Conservation (phyloP, 2,797 vertebrate species). For the Numenius phaeopus region DNA sequence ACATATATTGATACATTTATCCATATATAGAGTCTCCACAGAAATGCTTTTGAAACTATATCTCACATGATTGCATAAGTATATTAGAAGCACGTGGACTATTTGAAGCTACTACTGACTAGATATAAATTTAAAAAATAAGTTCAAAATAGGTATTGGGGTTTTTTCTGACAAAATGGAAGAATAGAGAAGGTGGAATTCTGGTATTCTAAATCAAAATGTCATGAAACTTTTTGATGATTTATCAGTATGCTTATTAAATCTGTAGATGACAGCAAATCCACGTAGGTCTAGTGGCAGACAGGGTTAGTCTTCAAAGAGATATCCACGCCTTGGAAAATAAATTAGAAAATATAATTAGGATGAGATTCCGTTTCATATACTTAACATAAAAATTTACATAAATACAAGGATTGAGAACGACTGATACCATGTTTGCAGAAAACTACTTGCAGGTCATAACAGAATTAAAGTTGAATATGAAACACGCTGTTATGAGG, state of each 20-base stretch:
- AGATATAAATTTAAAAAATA: background rate
- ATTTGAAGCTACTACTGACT: background rate
- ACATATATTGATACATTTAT: background rate
- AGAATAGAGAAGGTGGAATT: background rate
- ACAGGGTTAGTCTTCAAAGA: background rate
- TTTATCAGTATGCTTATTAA: background rate
- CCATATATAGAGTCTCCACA: background rate
- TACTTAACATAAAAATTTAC: background rate
- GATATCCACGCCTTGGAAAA: background rate
- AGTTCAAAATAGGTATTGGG: background rate
- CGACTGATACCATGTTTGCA: background rate
- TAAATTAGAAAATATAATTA: background rate
- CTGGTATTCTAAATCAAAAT: background rate
- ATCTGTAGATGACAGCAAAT: background rate
- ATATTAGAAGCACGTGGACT: background rate
- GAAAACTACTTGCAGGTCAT: background rate
- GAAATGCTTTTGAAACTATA: background rate
- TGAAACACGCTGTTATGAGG: background rate
- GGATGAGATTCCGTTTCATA: background rate
- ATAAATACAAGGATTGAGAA: background rate
- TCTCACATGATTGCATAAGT: background rate
- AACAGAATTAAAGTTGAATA: background rate
- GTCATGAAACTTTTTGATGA: background rate
- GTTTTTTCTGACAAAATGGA: background rate
- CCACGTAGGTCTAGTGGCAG: background rate